phyloP scores from a whole-genome alignment of 2,888 invertebrate species.

The Napeogenes sylphis region DNA sequence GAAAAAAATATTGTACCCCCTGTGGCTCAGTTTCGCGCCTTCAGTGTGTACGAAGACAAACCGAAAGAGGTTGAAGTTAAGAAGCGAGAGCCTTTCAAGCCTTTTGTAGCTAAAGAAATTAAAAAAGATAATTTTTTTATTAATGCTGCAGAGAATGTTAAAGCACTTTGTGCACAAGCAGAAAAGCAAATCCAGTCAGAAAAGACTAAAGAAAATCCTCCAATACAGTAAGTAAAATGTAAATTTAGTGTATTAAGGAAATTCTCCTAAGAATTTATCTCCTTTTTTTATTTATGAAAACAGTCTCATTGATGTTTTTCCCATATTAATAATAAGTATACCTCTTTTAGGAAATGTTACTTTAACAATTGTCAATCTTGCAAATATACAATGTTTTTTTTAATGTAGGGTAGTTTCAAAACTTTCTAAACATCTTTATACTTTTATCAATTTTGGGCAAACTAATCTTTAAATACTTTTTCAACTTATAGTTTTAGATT shows the following conservation, averaged over 20 bases:
- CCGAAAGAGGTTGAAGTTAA: slow-evolving; percentile 65
- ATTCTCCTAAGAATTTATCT: not conserved
- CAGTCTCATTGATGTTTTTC: not conserved
- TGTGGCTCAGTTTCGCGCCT: slow-evolving; percentile 85
- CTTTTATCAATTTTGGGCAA: too few relatives aligned
- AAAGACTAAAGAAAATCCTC: slow-evolving; percentile 50
- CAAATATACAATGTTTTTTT: too few relatives aligned
- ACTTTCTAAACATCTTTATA: too few relatives aligned
- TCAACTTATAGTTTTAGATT: too few relatives aligned
- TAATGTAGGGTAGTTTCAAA: too few relatives aligned
- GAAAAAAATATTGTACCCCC: slow-evolving; percentile 76
- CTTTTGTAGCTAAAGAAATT: slow-evolving; percentile 63
- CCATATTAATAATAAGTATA: too few relatives aligned
- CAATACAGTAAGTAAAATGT: slow-evolving; percentile 45
- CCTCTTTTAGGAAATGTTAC: too few relatives aligned
- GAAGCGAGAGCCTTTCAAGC: slow-evolving; percentile 66
- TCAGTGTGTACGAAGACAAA: slow-evolving; percentile 85
- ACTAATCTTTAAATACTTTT: too few relatives aligned
- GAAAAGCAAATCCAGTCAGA: slow-evolving; percentile 64
- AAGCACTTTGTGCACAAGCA: slow-evolving; percentile 52
- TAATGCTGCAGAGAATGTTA: slow-evolving; percentile 59
- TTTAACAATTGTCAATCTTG: too few relatives aligned
- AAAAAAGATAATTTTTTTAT: slow-evolving; percentile 57
- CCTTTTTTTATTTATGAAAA: too few relatives aligned
- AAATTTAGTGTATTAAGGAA: not conserved